Evolutionary conservation across 2,888 invertebrate species (phyloP).

Genomic region (Tiliacea aurago): DNA sequence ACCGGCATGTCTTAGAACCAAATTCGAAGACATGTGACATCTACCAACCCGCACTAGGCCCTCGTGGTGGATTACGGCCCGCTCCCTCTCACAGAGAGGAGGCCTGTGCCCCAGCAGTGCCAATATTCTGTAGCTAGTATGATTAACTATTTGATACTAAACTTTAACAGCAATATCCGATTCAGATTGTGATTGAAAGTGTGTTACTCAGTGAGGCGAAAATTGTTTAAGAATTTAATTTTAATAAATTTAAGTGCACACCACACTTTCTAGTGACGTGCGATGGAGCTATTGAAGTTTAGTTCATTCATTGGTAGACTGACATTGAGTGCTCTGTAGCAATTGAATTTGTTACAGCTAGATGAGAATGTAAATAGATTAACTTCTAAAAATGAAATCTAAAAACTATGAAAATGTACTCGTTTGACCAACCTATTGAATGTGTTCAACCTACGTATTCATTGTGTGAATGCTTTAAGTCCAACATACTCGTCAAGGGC

Average conservation of each 20-base stretch:
- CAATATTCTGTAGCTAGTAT: too few relatives aligned
- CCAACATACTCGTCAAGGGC: background rate
- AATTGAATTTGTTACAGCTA: slow-evolving; percentile 17
- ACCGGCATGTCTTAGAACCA: too few relatives aligned
- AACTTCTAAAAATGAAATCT: background rate
- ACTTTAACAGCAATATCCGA: too few relatives aligned
- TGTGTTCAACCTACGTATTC: background rate
- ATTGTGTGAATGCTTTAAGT: background rate
- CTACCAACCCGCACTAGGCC: too few relatives aligned
- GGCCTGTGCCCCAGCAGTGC: too few relatives aligned
- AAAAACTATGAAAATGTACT: background rate
- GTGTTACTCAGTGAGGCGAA: slow-evolving; percentile 11
- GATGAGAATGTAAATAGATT: slow-evolving; percentile 2
- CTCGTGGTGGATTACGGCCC: too few relatives aligned
- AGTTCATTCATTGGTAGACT: slow-evolving; percentile 25
- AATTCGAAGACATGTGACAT: too few relatives aligned
- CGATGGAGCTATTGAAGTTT: slow-evolving; percentile 18
- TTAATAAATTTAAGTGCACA: too few relatives aligned
- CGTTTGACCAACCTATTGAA: background rate
- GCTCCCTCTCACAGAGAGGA: too few relatives aligned
- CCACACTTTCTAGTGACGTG: slow-evolving; percentile 22
- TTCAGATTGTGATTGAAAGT: too few relatives aligned
- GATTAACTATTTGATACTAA: too few relatives aligned
- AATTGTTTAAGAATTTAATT: slow-evolving; percentile 37
- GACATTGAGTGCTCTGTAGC: slow-evolving; percentile 6